phyloP scores from a whole-genome alignment of 64 coral and sea anemone genomes.

The Astreopora myriophthalma region DNA sequence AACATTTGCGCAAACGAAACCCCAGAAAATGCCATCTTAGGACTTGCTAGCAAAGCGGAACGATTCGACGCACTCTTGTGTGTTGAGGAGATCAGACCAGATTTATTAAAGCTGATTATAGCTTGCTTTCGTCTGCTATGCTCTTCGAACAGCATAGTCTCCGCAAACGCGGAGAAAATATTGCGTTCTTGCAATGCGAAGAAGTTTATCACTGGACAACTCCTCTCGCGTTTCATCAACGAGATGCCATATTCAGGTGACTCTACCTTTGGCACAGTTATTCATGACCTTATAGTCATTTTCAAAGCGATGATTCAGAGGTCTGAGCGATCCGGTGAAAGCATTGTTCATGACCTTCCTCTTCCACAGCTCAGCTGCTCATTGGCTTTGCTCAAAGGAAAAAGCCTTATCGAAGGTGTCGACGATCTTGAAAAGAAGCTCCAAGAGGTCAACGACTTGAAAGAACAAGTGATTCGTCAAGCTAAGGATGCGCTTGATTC shows the following conservation, averaged over 20 bases:
- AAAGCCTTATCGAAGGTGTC: neutral
- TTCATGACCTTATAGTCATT: neutral
- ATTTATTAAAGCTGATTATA: conserved; percentile 30
- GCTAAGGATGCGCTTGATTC: neutral
- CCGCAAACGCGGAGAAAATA: neutral
- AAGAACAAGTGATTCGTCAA: neutral
- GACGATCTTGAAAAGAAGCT: neutral
- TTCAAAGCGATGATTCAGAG: conserved; percentile 5
- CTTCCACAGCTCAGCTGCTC: neutral
- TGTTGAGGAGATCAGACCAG: neutral
- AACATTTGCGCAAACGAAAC: neutral
- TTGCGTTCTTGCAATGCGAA: neutral
- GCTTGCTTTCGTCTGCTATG: neutral
- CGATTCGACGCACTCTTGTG: conserved; percentile 15
- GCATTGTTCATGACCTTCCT: neutral
- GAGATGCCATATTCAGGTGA: neutral
- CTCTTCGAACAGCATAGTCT: neutral
- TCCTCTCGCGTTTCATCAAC: conserved; percentile 21
- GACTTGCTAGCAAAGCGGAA: neutral
- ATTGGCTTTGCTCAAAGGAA: neutral
- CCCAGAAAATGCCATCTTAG: conserved; percentile 28
- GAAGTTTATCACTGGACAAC: neutral
- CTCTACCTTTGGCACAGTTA: neutral
- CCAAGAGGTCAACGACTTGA: neutral
- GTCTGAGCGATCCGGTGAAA: neutral